Base-by-base conservation (phyloP, 2,797 vertebrate species). In the Onychomys leucogaster region DNA sequence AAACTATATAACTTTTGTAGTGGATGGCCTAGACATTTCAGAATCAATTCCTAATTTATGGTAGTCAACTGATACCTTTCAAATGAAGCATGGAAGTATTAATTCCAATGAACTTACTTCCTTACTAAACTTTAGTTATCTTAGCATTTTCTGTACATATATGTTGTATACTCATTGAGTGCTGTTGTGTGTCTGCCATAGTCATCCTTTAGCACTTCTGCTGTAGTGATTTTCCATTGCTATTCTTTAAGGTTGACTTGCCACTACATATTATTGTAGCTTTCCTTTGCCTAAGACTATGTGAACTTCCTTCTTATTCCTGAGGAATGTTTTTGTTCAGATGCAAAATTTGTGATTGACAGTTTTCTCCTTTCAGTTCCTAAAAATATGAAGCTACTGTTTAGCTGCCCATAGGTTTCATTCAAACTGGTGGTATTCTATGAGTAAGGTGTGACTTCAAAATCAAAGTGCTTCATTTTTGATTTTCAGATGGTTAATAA, bases 41-140 rank as follows among this genome's bases (percentile, higher is more conserved):
- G 52, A 49, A 29, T 73, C 86, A 10, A 41, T 80, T 37, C 7
- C 6, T 61, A 90, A 43, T 65, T 95, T 89, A 89, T n/a, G 4
- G 5, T 17, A 88, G 23, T 89, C 34, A 93, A 78, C 3, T 63
- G 21, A 13, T 84, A 34, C 23, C 43, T 67, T 94, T 90, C 37
- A 87, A 87, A 34, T 77, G 27, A 94, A 49, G 13, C 67, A 2
- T 94, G 84, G 57, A 92, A 96, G 86, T 55, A 34, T 52, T 63
- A 81, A 67, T 61, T 61, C 29, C 2, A 82, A 37, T 81, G 73
- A 81, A n/a, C n/a, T 7, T 49, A 52, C 12, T 32, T 23, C 8
- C 12, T 12, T 37, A 84, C 73, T 82, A 25, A 96, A 78, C 76
- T 57, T 73, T 17, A 63, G 29, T 27, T 96, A 46, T 84, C 25